Conservation (phyloP, 2,797 vertebrate species). For the Leptodactylus fallax region DNA sequence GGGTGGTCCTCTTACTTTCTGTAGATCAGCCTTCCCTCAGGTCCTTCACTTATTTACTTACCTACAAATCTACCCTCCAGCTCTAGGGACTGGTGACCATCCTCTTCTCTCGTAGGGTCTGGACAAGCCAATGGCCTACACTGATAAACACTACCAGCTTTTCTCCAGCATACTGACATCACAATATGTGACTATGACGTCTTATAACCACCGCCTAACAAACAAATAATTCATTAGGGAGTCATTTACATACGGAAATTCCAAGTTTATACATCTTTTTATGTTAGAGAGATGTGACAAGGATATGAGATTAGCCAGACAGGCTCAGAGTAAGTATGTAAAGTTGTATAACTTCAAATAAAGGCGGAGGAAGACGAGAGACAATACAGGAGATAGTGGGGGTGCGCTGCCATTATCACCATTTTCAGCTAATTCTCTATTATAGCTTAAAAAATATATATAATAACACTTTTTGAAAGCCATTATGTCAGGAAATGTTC, state of each 20-base stretch:
- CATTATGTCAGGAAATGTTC: slow-evolving; percentile 59
- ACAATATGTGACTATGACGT: no score
- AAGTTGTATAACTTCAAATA: background rate
- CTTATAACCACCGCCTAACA: no score
- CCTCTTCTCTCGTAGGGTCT: background rate
- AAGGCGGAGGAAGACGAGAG: background rate
- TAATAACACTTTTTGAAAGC: slow-evolving; percentile 56
- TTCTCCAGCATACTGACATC: background rate
- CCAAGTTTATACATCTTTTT: no score
- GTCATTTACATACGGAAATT: no score
- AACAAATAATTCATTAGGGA: no score
- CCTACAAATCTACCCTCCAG: background rate
- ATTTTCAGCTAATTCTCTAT: slow-evolving; percentile 46
- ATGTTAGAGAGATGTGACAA: background rate
- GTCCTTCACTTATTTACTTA: background rate
- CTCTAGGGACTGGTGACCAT: background rate
- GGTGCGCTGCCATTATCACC: slow-evolving; percentile 20
- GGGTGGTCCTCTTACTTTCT: no score
- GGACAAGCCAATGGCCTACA: background rate
- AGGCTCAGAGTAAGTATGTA: background rate
- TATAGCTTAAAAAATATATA: slow-evolving; percentile 36
- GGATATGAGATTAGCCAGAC: background rate
- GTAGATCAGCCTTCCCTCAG: no score
- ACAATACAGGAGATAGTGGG: slow-evolving; percentile 15
- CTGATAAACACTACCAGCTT: background rate